Percentiles rank a stretch among this genome's conserved stretches.
phyloP scores from a whole-genome alignment of 2,113 vertebrate species.

The Ranitomeya variabilis region DNA sequence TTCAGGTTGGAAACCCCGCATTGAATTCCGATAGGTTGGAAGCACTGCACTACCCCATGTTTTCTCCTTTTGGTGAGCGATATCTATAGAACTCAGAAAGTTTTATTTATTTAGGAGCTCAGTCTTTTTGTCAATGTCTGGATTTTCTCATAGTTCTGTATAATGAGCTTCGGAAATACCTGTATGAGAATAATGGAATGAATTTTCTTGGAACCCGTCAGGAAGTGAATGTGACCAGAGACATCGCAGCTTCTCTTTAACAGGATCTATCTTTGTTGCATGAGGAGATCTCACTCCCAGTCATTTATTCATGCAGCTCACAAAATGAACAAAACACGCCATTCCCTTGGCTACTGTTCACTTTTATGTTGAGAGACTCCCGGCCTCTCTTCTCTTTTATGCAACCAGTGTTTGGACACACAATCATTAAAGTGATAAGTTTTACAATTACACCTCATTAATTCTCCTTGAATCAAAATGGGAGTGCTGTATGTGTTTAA shows the following conservation, averaged over 20 bases:
- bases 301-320: slow-evolving; percentile 43
- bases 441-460: slow-evolving; percentile 53
- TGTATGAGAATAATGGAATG: neutral
- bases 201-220: slow-evolving; percentile 18
- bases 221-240: slow-evolving; percentile 10
- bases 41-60: neutral
- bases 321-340: slow-evolving; percentile 4
- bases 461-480: slow-evolving; percentile 41
- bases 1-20: too few species aligned
- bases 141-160: neutral
- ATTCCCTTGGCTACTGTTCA: slow-evolving; percentile 45
- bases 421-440: slow-evolving; percentile 44
- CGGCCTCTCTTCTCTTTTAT: slow-evolving; percentile 25
- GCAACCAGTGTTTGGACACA: slow-evolving; percentile 36
- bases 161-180: neutral
- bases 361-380: slow-evolving; percentile 36
- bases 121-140: neutral
- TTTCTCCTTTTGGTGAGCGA: neutral
- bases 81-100: neutral
- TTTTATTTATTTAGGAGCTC: neutral
- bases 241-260: neutral
- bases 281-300: slow-evolving; percentile 25
- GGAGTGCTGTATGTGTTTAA: slow-evolving; percentile 37
- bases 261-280: slow-evolving; percentile 36
- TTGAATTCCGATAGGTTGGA: neutral